Base-by-base conservation (phyloP, 2,888 invertebrate genomes). In the Caenorhabditis sp. region DNA sequence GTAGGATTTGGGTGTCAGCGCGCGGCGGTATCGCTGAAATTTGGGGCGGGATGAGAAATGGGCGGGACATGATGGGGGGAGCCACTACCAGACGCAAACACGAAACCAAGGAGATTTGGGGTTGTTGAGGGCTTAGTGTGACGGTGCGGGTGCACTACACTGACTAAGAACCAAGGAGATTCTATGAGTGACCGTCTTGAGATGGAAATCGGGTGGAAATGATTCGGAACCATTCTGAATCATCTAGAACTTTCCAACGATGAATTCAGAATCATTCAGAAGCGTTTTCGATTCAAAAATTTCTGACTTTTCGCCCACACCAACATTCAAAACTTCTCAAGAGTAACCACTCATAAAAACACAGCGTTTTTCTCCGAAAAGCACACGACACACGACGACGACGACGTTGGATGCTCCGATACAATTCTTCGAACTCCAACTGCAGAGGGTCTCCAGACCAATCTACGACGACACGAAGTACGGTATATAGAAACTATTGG, bases 21-120 rank as follows among this genome's bases (percentile, higher is more conserved):
- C 68, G 44, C 80, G 84, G 31, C 80, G 84, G 68, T 75, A 80
- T 69, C 72, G 73, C 82, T 82, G 82, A 59, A 82, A 82, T 54
- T 26, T 54, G 54, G 54, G 54, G 19, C 6, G 54, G 47, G 28
- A 61, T n/a, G n/a, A n/a, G n/a, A 10, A n/a, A 49, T 6, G 19
- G 74, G 64, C 63, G n/a, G 24, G 77, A 51, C 19, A 16, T 12
- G 19, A 22, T 1, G 2, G 8, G n/a, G 12, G 16, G 16, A 24
- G 28, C 26, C 61, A 73, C 73, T 56, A 72, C 81, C 76, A 70
- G 84, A 82, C 84, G 75, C 59, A 69, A 82, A 61, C 22, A 38
- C 38, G 41, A 74, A 77, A 86, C 79, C 80, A 79, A 77, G 66
- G 58, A n/a, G n/a, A 38, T 10, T 24, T 19, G 51, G 51, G 51